These are phyloP conservation scores for Lepisosteus osseus DNA, from an alignment of 2,113 vertebrate genomes.

Conservation along the genomic window DNA sequence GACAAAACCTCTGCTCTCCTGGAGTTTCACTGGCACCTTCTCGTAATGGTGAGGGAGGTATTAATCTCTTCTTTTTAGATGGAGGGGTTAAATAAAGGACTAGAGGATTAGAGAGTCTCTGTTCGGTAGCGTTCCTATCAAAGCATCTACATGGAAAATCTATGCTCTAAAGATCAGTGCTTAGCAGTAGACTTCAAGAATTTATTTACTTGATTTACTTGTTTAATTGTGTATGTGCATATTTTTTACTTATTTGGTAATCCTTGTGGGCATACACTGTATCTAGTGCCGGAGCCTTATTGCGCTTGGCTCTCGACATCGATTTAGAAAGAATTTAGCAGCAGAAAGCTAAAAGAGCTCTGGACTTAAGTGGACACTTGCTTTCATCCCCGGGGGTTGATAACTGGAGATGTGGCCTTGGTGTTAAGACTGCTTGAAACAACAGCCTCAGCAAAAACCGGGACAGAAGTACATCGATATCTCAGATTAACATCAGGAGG, in stretches of 20 bases:
- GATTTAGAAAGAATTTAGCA: constrained; percentile 8
- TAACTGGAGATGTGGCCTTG: constrained; percentile 28
- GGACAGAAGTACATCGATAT: constrained; percentile 39
- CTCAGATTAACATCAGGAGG: constrained; percentile 32
- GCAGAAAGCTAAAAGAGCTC: no score
- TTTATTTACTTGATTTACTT: background rate
- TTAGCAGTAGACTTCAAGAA: background rate
- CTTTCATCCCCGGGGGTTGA: constrained; percentile 33
- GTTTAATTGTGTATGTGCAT: background rate
- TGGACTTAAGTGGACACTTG: constrained; percentile 24
- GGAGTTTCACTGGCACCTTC: constrained; percentile 18
- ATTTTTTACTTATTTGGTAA: background rate
- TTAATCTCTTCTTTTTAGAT: background rate
- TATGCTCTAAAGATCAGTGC: background rate
- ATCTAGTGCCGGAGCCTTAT: constrained; percentile 2
- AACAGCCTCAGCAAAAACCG: constrained; percentile 30
- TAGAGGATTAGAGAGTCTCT: background rate
- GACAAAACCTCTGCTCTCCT: background rate
- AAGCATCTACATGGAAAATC: background rate
- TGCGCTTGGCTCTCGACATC: background rate
- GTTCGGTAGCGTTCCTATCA: background rate
- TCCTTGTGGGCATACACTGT: background rate
- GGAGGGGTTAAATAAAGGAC: background rate
- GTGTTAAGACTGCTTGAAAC: constrained; percentile 39
- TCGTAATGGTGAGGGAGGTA: constrained; percentile 9